These are phyloP conservation scores for Epinotia brunnichana DNA, from an alignment of 2,888 invertebrate species.

Conservation along the genomic window DNA sequence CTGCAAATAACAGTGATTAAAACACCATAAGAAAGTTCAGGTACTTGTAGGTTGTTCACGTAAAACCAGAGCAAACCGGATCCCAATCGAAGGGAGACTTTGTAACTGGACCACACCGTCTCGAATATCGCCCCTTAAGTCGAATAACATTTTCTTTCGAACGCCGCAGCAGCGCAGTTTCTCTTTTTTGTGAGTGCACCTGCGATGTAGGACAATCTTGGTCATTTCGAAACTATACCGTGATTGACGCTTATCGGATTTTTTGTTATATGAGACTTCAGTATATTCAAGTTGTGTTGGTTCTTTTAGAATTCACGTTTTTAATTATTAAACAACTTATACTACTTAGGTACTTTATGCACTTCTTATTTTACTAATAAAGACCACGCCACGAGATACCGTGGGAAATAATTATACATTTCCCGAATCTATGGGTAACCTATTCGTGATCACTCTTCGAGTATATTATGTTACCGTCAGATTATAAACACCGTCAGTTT, in stretches of 20 bases:
- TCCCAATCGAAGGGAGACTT: constrained; percentile 76
- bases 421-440: too few relatives aligned
- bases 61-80: constrained; percentile 79
- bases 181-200: constrained; percentile 81
- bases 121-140: constrained; percentile 81
- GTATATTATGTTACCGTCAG: too few relatives aligned
- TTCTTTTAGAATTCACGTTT: neutral
- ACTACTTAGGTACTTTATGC: too few relatives aligned
- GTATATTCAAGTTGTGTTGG: neutral
- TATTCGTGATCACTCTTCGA: too few relatives aligned
- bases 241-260: constrained; percentile 71
- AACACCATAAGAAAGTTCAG: constrained; percentile 75
- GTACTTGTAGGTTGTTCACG: constrained; percentile 67
- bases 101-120: constrained; percentile 81
- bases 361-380: neutral
- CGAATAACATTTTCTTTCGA: constrained; percentile 81
- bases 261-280: constrained; percentile 44
- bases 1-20: constrained; percentile 70
- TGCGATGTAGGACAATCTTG: constrained; percentile 76
- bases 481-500: too few relatives aligned
- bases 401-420: neutral
- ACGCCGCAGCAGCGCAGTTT: constrained; percentile 72
- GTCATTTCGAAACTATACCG: constrained; percentile 70
- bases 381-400: too few relatives aligned
- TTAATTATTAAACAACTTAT: too few relatives aligned